These are phyloP conservation scores for Amblyjoppa proteus DNA, from an alignment of 2,888 invertebrate genomes.

Conservation along the genomic window DNA sequence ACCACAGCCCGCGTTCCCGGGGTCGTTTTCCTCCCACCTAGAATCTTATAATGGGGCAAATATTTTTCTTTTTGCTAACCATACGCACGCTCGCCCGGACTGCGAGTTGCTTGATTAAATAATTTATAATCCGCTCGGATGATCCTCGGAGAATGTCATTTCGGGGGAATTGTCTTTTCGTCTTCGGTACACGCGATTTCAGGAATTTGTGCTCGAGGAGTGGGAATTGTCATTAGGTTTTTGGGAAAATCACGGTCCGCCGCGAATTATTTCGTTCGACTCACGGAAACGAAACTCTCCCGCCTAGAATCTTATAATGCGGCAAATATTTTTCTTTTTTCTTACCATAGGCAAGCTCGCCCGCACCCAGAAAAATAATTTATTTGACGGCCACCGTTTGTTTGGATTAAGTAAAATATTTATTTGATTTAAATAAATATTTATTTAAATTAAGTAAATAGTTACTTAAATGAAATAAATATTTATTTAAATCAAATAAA, in stretches of 20 bases:
- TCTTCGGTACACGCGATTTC: background rate
- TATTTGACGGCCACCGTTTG: no score
- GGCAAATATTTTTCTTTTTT: slow-evolving; percentile 83
- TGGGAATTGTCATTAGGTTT: slow-evolving; percentile 73
- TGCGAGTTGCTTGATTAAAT: slow-evolving; percentile 82
- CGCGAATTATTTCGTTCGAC: slow-evolving; percentile 40
- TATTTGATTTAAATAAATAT: no score
- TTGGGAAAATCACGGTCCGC: slow-evolving; percentile 44
- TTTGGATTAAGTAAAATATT: no score
- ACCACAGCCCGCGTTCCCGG: slow-evolving; percentile 33
- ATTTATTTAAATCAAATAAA: no score
- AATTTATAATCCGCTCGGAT: slow-evolving; percentile 81
- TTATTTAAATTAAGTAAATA: no score
- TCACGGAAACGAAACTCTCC: slow-evolving; percentile 20
- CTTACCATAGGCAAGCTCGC: slow-evolving; percentile 63
- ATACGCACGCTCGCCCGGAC: slow-evolving; percentile 49
- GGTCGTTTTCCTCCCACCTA: slow-evolving; percentile 51
- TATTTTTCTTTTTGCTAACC: slow-evolving; percentile 82
- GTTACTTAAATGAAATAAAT: no score
- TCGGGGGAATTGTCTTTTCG: slow-evolving; percentile 33
- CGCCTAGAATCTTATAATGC: slow-evolving; percentile 77
- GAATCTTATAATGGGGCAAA: slow-evolving; percentile 80
- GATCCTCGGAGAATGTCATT: slow-evolving; percentile 79
- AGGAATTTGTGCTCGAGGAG: slow-evolving; percentile 69
- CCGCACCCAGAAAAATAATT: no score